phyloP scores from a whole-genome alignment of 2,797 vertebrate genomes.

The Sitta carolinensis region DNA sequence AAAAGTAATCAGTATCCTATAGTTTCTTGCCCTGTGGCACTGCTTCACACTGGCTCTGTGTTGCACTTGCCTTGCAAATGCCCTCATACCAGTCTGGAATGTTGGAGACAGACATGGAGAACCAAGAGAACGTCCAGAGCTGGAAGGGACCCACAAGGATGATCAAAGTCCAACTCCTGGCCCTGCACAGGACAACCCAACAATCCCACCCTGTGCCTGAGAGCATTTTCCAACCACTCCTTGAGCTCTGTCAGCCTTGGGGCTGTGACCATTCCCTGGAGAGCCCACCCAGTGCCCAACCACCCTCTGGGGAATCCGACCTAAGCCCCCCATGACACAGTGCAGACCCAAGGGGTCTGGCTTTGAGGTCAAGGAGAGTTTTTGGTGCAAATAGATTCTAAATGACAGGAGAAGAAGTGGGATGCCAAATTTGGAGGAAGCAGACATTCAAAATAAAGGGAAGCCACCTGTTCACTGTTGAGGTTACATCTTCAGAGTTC shows the following conservation, averaged over 20 bases:
- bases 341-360: neutral
- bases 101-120: accelerated
- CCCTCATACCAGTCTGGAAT: neutral
- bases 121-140: neutral
- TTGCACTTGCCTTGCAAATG: neutral
- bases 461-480: neutral
- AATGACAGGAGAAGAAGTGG: neutral
- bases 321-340: neutral
- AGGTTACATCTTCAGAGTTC: neutral
- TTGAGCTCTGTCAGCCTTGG: neutral
- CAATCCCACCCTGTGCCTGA: neutral
- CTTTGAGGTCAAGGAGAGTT: neutral
- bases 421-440: neutral
- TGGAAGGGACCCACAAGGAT: neutral
- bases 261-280: neutral
- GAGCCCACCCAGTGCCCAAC: neutral
- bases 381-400: neutral
- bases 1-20: neutral
- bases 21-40: neutral
- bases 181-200: neutral
- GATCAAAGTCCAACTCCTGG: neutral
- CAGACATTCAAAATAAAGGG: neutral
- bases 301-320: neutral
- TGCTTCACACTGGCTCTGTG: neutral
- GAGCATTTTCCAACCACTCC: neutral